Conservation (phyloP, 64 coral and sea anemone species). For the Montipora capricornis region DNA sequence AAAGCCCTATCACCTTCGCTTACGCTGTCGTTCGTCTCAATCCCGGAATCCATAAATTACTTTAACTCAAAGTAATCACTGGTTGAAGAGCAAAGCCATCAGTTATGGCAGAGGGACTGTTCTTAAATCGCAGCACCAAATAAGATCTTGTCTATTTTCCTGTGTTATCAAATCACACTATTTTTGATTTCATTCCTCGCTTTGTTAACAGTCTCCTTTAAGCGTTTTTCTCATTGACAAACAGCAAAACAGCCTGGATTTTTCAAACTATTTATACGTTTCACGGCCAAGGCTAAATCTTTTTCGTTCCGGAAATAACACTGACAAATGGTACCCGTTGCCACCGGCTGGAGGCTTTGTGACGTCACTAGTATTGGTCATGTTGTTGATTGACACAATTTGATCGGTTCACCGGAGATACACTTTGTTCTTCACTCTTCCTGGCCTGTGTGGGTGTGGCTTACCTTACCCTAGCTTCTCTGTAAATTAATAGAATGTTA, state of each 20-base stretch:
- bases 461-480: too few species aligned
- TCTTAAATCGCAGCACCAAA: background rate
- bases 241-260: background rate
- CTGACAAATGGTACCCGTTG: background rate
- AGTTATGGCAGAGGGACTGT: background rate
- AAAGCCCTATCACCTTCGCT: constrained; percentile 2
- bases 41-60: constrained; percentile 33
- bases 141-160: background rate
- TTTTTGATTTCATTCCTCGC: background rate
- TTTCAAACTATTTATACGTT: background rate
- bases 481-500: too few species aligned
- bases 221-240: background rate
- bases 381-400: background rate
- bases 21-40: constrained; percentile 23
- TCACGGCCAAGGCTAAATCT: background rate
- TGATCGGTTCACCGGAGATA: too few species aligned
- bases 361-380: background rate
- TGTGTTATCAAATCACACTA: background rate
- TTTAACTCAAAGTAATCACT: background rate
- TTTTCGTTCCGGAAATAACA: constrained; percentile 8
- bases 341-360: background rate
- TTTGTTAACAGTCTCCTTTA: background rate
- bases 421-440: too few species aligned
- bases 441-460: too few species aligned
- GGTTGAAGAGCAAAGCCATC: background rate